These are phyloP conservation scores for Zonitis immaculata DNA, from an alignment of 2,888 invertebrate species.

Conservation along the genomic window DNA sequence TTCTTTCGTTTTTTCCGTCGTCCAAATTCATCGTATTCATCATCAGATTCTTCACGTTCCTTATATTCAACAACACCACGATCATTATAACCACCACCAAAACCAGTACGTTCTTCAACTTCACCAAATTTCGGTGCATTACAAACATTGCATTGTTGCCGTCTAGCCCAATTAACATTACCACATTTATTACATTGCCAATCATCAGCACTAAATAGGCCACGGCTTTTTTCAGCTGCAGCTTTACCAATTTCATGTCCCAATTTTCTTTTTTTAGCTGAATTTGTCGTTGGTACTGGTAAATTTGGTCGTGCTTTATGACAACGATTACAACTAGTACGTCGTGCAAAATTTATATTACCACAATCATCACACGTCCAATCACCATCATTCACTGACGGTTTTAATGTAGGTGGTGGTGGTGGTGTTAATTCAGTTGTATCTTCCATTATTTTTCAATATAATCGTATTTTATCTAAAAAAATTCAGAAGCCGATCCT, in stretches of 20 bases:
- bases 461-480: background rate
- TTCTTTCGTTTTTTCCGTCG: slow-evolving; percentile 39
- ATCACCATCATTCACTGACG: slow-evolving; percentile 51
- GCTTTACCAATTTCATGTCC: slow-evolving; percentile 97
- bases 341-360: slow-evolving; percentile 91
- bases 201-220: slow-evolving; percentile 95
- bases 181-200: slow-evolving; percentile 99
- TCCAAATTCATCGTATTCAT: slow-evolving; percentile 87
- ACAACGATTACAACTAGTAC: slow-evolving; percentile 88
- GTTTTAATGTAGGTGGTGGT: slow-evolving; percentile 40
- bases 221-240: slow-evolving; percentile 96
- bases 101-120: slow-evolving; percentile 74
- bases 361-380: slow-evolving; percentile 75
- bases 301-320: slow-evolving; percentile 55
- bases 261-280: slow-evolving; percentile 69
- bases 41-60: slow-evolving; percentile 77
- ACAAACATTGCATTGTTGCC: slow-evolving; percentile 96
- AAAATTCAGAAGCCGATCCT: slow-evolving; percentile 1
- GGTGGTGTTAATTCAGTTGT: slow-evolving; percentile 39
- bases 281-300: background rate
- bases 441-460: slow-evolving; percentile 35
- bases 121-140: slow-evolving; percentile 97
- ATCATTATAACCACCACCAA: slow-evolving; percentile 93
- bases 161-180: slow-evolving; percentile 98
- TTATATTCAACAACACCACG: slow-evolving; percentile 95